Evolutionary conservation across 2,113 vertebrate species (phyloP), one percentile per base, ranked within the genome.

Genomic region (Melanotaenia duboulayi): DNA sequence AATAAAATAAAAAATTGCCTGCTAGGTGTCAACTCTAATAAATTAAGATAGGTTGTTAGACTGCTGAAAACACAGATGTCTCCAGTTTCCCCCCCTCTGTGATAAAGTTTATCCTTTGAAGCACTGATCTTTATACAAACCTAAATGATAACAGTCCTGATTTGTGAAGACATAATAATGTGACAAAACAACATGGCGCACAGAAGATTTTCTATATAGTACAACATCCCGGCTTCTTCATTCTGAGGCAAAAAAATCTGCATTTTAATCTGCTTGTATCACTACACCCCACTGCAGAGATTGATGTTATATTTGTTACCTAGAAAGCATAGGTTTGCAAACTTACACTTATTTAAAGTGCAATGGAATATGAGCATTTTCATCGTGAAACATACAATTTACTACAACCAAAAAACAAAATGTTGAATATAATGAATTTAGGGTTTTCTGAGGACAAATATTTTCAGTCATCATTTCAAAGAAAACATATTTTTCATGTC

Each of bases 161-260:
- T 44, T 37, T 52, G 40, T 50, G 19, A 46, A 52, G 39, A 63
- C n/a, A 4, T 42, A 14, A 13, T 14, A 11, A 42, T 13, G 11
- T 42, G 39, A 42, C 17, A 48, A 48, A 9, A 19, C 44, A 48
- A n/a, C 16, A 11, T 16, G 44, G 10, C 17, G 19, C 14, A 46
- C 44, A 46, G 17, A 48, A 40, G 11, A 40, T 11, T n/a, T n/a
- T n/a, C n/a, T n/a, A 37, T 9, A 37, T 11, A 9, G 35, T 9
- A 37, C 40, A 19, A n/a, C 17, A 19, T 14, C 2, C 32, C 35
- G 24, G 48, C 62, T 58, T 52, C 56, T 24, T 46, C 35, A 48
- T 39, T 46, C 64, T 74, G 35, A 25, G 71, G 37, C 23, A 13
- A 40, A 65, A 39, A 71, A 57, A 42, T 55, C 52, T 63, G 51